Evolutionary conservation across 2,888 invertebrate species (phyloP).

Genomic region (Nomada ferruginata): DNA sequence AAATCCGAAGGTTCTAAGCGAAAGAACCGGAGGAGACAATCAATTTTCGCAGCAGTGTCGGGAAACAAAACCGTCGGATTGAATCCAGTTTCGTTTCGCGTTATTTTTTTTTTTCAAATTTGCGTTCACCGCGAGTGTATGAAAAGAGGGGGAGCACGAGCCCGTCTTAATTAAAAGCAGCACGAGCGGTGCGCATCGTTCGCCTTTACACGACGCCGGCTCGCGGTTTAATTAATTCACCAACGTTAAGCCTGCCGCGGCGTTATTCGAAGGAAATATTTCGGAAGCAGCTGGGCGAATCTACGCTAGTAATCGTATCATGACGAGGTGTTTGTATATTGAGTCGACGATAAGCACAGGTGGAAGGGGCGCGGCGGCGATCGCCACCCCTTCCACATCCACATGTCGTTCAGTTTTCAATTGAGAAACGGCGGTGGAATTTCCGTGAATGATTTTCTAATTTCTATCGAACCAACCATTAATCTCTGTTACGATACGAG

Average conservation of each 20-base stretch:
- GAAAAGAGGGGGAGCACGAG: not conserved
- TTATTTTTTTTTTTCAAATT: constrained; percentile 38
- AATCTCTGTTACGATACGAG: no score
- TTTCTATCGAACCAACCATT: no score
- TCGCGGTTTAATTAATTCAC: constrained; percentile 53
- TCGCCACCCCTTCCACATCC: not conserved
- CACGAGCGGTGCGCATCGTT: constrained; percentile 25
- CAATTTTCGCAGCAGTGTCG: no score
- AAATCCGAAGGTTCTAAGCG: no score
- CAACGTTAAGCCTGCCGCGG: constrained; percentile 25
- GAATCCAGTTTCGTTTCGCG: constrained; percentile 25
- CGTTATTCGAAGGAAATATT: constrained; percentile 46
- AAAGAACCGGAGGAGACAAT: no score
- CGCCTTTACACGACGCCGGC: constrained; percentile 37
- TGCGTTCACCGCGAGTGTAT: constrained; percentile 17
- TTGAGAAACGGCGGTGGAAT: no score
- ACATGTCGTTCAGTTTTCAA: constrained; percentile 21
- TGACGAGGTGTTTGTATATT: constrained; percentile 24
- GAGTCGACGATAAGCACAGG: constrained; percentile 28
- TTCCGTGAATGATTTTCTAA: no score
- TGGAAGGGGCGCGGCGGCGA: not conserved
- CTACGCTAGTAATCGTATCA: not conserved
- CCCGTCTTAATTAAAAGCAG: constrained; percentile 47
- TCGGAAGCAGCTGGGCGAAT: constrained; percentile 25
- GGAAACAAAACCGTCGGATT: not conserved